Conservation (phyloP, 2,888 invertebrate genomes). For the Rotaria sp. region DNA sequence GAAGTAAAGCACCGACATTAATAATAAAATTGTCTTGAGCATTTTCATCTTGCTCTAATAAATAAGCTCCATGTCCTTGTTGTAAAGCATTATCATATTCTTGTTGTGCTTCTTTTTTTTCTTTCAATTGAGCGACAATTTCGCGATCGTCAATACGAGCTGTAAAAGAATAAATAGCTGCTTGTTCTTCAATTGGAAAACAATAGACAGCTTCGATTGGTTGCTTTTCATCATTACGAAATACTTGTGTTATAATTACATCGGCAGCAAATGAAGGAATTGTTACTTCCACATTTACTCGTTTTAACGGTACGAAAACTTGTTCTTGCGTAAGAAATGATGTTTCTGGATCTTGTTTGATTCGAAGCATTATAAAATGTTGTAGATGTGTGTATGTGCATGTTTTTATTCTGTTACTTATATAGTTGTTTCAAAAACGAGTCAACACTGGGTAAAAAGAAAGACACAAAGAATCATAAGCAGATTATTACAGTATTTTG, state of each 20-base stretch:
- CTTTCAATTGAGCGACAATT: background rate
- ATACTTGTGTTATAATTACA: background rate
- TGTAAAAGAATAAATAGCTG: background rate
- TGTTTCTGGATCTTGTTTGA: no score
- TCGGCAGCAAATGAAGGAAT: background rate
- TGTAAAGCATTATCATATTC: background rate
- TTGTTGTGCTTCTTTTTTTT: background rate
- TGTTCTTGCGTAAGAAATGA: no score
- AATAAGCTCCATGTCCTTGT: background rate
- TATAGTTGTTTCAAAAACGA: no score
- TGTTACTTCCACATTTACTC: background rate
- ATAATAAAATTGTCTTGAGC: background rate
- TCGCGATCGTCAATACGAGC: background rate
- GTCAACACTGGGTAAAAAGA: no score
- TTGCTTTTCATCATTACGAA: background rate
- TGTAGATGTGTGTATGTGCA: no score
- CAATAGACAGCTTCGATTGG: background rate
- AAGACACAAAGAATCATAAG: no score
- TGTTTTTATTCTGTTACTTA: no score
- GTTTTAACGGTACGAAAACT: background rate
- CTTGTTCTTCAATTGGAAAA: background rate
- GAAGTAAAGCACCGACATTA: background rate
- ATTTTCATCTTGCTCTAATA: background rate
- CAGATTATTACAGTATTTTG: no score
- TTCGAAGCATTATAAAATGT: no score